Evolutionary conservation across 1,140 invertebrate genomes (phyloP).

Genomic region (Solen grandis): DNA sequence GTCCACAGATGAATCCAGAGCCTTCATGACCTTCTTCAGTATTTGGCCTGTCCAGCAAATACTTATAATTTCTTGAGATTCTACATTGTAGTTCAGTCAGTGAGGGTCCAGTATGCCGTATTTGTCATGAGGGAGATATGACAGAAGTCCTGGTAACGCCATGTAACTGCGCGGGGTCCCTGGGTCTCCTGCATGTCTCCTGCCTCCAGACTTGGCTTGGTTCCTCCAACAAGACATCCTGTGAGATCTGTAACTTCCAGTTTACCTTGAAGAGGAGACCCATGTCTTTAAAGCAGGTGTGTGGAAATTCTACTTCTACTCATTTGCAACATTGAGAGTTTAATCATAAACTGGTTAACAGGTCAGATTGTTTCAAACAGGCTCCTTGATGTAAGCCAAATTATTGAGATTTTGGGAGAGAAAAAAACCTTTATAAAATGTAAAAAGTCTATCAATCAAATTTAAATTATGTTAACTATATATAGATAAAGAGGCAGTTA

Average conservation of each 20-base stretch:
- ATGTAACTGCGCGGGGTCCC: constrained; percentile 85
- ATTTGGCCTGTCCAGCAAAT: too few relatives aligned
- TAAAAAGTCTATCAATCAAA: background rate
- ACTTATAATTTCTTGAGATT: too few relatives aligned
- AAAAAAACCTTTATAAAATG: background rate
- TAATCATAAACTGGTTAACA: background rate
- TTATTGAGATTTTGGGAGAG: background rate
- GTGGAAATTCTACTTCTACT: background rate
- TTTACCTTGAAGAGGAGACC: constrained; percentile 80
- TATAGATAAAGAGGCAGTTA: too few relatives aligned
- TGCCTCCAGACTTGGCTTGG: constrained; percentile 87
- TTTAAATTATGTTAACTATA: background rate
- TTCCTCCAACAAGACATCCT: constrained; percentile 82
- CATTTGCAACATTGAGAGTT: background rate
- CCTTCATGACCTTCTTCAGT: too few relatives aligned
- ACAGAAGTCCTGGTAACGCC: constrained; percentile 83
- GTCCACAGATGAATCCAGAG: too few relatives aligned
- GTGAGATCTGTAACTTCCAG: constrained; percentile 84
- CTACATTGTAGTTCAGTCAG: constrained; percentile 56
- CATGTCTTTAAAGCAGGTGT: constrained; percentile 77
- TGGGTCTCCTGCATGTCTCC: constrained; percentile 85
- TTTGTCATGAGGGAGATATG: constrained; percentile 82
- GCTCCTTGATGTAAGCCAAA: background rate
- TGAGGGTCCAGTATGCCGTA: constrained; percentile 73
- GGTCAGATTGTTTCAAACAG: background rate